Conservation (phyloP, 2,888 invertebrate species). For the Isoperla grammatica region DNA sequence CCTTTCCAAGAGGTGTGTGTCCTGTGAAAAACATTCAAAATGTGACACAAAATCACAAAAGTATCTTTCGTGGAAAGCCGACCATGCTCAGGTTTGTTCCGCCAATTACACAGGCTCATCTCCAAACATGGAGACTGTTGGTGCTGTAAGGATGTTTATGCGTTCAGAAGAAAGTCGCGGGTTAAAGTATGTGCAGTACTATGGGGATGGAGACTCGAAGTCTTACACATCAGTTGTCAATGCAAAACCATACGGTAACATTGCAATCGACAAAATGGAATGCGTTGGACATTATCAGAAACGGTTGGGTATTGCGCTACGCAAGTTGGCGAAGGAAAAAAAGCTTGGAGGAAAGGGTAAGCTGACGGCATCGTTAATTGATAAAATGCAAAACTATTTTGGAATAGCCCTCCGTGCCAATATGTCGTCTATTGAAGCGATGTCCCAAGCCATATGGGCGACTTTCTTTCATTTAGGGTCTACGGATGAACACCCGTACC, state of each 20-base stretch:
- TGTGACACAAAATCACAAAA: background rate
- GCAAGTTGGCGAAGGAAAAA: background rate
- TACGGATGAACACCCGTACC: background rate
- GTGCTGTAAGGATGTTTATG: background rate
- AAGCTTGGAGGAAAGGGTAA: background rate
- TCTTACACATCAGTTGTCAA: background rate
- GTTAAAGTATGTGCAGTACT: background rate
- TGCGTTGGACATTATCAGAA: background rate
- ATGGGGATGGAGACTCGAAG: background rate
- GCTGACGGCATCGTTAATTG: background rate
- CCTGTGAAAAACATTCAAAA: background rate
- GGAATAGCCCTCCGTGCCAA: conserved; percentile 4
- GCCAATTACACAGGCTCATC: background rate
- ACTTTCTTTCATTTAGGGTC: background rate
- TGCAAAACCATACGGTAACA: background rate
- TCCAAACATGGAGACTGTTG: background rate
- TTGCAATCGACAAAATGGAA: no score
- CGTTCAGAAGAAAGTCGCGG: background rate
- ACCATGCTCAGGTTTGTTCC: background rate
- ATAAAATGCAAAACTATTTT: conserved; percentile 9
- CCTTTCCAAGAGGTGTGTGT: background rate
- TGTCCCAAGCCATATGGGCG: background rate
- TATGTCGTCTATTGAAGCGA: background rate
- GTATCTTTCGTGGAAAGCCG: background rate
- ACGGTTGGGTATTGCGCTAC: background rate